Base-by-base conservation (phyloP, 1,140 invertebrate genomes). In the Panulirus ornatus region DNA sequence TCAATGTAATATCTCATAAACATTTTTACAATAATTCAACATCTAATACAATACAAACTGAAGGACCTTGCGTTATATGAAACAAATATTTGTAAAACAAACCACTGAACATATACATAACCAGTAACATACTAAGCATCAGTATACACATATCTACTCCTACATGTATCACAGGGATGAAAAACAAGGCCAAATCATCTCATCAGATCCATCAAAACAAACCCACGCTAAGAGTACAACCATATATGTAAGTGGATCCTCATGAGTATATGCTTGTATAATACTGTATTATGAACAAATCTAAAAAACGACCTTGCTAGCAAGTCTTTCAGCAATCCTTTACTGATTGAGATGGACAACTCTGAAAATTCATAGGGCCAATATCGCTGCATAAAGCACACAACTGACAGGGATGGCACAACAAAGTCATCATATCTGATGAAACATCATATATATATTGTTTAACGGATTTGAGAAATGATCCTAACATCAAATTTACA, bases 121-220 rank as follows among this genome's bases (percentile, higher is more conserved):
- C 8, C 44, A 47, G 44, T 8, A 47, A 8, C 8, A 8, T 47
- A 16, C 44, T 47, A 47, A 6, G 44, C 5, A 47, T 11, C 44
- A 47, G 44, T 27, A 66, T 11, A 30, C 0, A 30, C 22, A 22
- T 30, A 66, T 27, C 14, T 34, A 81, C 36, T 81, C 40, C 66
- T 84, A 84, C n/a, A 84, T 73, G 40, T 84, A 84, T 84, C 83
- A 84, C 83, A 84, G 83, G 83, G 38, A 84, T 66, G 83, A 84
- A 47, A 22, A 73, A 84, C 83, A 66, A 70, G n/a, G 34, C 70
- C 42, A 84, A 40, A 73, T 70, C n/a, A 36, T 47, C 38, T 84
- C 51, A 44, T n/a, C n/a, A 73, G 34, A 84, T 11, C 40, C 11
- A 70, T 30, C 14, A 19, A 51, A 47, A 51, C 44, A 27, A 22